These are phyloP conservation scores for Scomber colias DNA, from an alignment of 2,113 vertebrate genomes.

Conservation along the genomic window DNA sequence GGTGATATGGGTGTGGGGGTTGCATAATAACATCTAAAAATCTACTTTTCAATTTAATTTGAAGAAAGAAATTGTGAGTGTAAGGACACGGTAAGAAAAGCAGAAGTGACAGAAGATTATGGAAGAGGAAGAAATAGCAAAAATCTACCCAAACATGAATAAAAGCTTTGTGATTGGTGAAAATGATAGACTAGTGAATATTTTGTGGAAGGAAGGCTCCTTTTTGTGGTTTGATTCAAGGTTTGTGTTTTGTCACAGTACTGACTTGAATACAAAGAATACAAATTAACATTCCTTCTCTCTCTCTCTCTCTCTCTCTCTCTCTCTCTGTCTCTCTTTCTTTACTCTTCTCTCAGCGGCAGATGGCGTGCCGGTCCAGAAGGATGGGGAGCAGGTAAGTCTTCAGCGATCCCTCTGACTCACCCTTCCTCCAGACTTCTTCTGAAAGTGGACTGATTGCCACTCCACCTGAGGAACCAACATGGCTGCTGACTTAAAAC, in stretches of 20 bases:
- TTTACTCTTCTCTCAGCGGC: slow-evolving; percentile 71
- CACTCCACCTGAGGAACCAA: slow-evolving; percentile 63
- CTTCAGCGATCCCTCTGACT: slow-evolving; percentile 24
- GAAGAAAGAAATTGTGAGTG: background rate
- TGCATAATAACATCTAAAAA: background rate
- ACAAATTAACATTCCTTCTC: slow-evolving; percentile 11
- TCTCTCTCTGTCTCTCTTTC: slow-evolving; percentile 25
- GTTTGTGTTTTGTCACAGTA: background rate
- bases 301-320: slow-evolving; percentile 34
- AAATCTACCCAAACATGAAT: background rate
- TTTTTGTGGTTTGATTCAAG: background rate
- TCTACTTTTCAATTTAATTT: background rate
- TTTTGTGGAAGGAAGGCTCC: background rate
- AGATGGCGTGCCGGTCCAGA: slow-evolving; percentile 87
- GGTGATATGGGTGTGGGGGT: background rate
- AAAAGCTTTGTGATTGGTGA: background rate
- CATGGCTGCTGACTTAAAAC: slow-evolving; percentile 53
- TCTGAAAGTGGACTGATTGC: slow-evolving; percentile 47
- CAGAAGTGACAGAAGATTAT: background rate
- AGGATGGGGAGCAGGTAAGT: slow-evolving; percentile 88
- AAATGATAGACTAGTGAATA: no score
- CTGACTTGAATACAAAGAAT: background rate
- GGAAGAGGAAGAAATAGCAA: background rate
- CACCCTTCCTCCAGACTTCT: slow-evolving; percentile 51
- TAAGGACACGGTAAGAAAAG: background rate